Base-by-base conservation (phyloP, 2,113 vertebrate genomes). In the Silurus glanis region DNA sequence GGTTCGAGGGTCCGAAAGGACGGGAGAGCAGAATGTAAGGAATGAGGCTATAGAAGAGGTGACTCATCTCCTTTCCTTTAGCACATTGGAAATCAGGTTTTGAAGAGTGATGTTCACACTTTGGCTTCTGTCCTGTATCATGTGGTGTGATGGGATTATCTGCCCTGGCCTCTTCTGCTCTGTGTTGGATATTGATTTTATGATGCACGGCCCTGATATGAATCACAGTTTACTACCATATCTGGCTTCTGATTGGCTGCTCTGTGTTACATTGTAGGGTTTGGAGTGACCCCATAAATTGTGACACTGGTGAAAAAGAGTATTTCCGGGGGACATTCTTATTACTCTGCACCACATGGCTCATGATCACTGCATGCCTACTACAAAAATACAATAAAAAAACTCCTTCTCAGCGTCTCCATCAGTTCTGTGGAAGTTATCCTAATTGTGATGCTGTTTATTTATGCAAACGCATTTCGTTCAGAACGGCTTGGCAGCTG, bases 231-330 rank as follows among this genome's bases (percentile, higher is more conserved):
- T 71, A 53, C 71, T 55, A 12, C 37, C 28, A 47, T 37, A 25
- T 59, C 45, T 23, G 16, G 17, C 19, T 25, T 49, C 47, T 72
- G 9, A 56, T 37, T 47, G n/a, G 53, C 74, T 66, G 9, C 5
- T 2, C 19, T 23, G 10, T 10, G 59, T 14, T 9, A 62, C 64
- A 25, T 51, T 56, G 17, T 28, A 19, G n/a, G 56, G 51, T 59
- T 56, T 49, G 37, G 79, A 82, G 75, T 87, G 85, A 86, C 85
- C 16, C 53, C 51, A 69, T 89, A 53, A 86, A 61, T 62, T 37
- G 74, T n/a, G 12, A 47, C 37, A 17, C 8, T 23, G 21, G 17
- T 66, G 9, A 85, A 62, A 89, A 51, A 12, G 2, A 37, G 45
- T n/a, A 69, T 12, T 85, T 81, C 9, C 49, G 45, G 10, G 21